phyloP scores from a whole-genome alignment of 2,113 vertebrate species.

The Oryzias melastigma region DNA sequence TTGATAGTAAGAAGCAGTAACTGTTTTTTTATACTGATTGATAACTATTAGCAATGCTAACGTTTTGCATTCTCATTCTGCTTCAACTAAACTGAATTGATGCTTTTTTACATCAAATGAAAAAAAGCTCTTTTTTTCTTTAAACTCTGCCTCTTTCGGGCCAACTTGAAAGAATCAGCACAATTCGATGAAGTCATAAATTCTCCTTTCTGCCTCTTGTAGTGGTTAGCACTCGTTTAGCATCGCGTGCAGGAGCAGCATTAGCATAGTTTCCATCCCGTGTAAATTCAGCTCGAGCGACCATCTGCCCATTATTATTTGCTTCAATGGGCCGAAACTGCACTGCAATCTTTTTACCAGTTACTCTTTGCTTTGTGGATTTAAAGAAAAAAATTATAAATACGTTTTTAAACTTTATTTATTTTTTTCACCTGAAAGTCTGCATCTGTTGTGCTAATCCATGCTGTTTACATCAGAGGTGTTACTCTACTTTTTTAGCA shows the following conservation, averaged over 20 bases:
- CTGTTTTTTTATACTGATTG: too few species aligned
- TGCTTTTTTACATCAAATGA: too few species aligned
- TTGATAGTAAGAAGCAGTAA: too few species aligned
- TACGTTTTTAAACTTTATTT: too few species aligned
- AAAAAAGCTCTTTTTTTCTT: neutral
- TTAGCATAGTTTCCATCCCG: slow-evolving; percentile 58
- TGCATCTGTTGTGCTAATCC: too few species aligned
- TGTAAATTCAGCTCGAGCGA: slow-evolving; percentile 60
- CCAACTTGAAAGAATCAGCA: slow-evolving; percentile 3
- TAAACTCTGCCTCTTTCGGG: neutral
- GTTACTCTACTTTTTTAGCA: neutral
- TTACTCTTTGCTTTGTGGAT: slow-evolving; percentile 53
- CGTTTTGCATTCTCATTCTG: too few species aligned
- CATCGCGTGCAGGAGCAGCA: slow-evolving; percentile 58
- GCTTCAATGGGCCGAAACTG: slow-evolving; percentile 62
- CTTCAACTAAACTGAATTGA: too few species aligned
- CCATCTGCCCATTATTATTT: slow-evolving; percentile 75
- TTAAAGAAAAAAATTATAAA: slow-evolving; percentile 8
- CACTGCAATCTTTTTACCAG: slow-evolving; percentile 71
- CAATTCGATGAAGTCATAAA: slow-evolving; percentile 16
- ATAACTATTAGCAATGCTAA: too few species aligned
- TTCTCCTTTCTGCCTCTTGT: neutral
- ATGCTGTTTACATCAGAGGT: neutral
- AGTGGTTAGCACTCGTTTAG: slow-evolving; percentile 48
- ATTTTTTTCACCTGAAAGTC: too few species aligned